Conservation (phyloP, 2,888 invertebrate genomes). For the Amphipoea oculea region DNA sequence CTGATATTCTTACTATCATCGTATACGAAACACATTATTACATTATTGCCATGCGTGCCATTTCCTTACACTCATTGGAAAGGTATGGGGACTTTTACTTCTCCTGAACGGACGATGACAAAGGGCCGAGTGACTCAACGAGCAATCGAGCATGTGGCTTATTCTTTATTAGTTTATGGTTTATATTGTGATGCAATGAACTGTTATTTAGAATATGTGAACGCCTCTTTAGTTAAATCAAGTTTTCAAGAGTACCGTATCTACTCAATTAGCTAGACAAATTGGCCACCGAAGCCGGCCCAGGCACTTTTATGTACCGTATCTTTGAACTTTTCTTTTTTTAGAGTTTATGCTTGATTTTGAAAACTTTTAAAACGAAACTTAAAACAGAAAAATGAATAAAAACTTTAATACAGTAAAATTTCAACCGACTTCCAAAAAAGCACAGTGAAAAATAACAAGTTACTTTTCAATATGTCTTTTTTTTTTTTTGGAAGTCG, state of each 20-base stretch:
- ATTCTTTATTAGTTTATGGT: neutral
- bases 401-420: too few relatives aligned
- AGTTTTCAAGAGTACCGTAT: neutral
- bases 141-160: neutral
- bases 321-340: neutral
- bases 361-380: neutral
- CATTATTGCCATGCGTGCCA: constrained; percentile 53
- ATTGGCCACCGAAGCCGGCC: neutral
- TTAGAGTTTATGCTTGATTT: too few relatives aligned
- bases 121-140: neutral
- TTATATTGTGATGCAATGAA: neutral
- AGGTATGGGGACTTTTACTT: constrained; percentile 16
- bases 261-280: neutral
- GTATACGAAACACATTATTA: constrained; percentile 58
- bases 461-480: too few relatives aligned
- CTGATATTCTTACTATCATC: constrained; percentile 66
- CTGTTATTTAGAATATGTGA: neutral
- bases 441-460: too few relatives aligned
- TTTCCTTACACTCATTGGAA: constrained; percentile 37
- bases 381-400: neutral
- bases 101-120: neutral
- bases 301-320: neutral
- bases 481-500: too few relatives aligned
- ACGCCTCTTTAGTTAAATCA: neutral
- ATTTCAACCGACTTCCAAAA: too few relatives aligned